phyloP scores from a whole-genome alignment of 2,888 invertebrate genomes.

The Hermaeophaga mercurialis region DNA sequence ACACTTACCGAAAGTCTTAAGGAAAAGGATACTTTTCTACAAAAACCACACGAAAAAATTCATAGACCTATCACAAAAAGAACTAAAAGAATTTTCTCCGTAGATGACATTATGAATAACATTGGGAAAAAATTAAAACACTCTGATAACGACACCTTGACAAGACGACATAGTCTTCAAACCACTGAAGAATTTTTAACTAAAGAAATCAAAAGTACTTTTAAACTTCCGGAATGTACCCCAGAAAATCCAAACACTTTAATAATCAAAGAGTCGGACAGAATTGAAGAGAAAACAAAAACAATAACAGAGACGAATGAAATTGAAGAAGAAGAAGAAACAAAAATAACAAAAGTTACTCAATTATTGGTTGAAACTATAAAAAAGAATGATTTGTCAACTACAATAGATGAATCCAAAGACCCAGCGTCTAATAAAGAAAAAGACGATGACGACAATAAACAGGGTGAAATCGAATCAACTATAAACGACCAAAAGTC shows the following conservation, averaged over 20 bases:
- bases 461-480: neutral
- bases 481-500: neutral
- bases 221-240: slow-evolving; percentile 4
- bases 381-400: neutral
- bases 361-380: neutral
- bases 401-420: neutral
- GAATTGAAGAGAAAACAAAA: neutral
- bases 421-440: neutral
- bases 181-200: slow-evolving; percentile 35
- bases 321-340: neutral
- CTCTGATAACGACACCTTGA: slow-evolving; percentile 17
- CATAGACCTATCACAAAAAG: slow-evolving; percentile 27
- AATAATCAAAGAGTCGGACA: slow-evolving; percentile 2
- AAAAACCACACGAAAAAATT: neutral
- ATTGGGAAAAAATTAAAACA: slow-evolving; percentile 38
- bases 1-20: neutral
- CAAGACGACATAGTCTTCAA: slow-evolving; percentile 34
- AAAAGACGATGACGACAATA: neutral
- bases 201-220: slow-evolving; percentile 35
- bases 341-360: slow-evolving; percentile 1
- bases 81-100: slow-evolving; percentile 47
- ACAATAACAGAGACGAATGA: neutral
- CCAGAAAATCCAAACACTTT: neutral
- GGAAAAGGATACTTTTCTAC: neutral
- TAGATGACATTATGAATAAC: slow-evolving; percentile 50